Evolutionary conservation across 2,888 invertebrate genomes (phyloP).

Genomic region (Acanthopleura granulata): DNA sequence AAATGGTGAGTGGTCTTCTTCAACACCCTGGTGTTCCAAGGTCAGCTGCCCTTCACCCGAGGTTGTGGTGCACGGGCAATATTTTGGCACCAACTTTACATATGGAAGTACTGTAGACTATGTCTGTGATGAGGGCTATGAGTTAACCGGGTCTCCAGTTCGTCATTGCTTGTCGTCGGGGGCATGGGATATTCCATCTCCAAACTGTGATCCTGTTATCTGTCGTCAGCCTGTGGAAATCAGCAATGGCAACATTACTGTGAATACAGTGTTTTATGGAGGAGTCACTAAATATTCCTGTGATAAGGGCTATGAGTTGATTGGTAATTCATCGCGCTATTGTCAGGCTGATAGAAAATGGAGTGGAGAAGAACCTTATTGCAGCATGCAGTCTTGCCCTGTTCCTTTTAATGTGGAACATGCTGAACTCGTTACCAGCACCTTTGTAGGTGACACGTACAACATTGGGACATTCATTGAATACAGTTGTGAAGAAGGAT

Average conservation of each 20-base stretch:
- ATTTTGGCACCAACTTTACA: background rate
- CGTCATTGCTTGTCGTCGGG: conserved; percentile 29
- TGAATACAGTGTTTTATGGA: background rate
- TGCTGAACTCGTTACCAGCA: background rate
- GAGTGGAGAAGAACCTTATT: conserved; percentile 69
- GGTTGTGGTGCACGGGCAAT: background rate
- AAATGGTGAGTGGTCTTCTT: conserved; percentile 34
- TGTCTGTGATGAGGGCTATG: conserved; percentile 42
- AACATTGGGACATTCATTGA: background rate
- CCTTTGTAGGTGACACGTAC: background rate
- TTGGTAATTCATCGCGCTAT: conserved; percentile 67
- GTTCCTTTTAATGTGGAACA: background rate
- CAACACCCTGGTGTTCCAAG: background rate
- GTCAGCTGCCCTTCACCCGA: conserved; percentile 1
- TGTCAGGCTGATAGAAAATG: conserved; percentile 72
- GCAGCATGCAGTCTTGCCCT: conserved; percentile 37
- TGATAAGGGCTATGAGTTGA: conserved; percentile 68
- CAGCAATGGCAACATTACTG: conserved; percentile 30
- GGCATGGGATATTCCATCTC: conserved; percentile 55
- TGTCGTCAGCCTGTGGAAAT: conserved; percentile 34
- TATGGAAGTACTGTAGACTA: conserved; percentile 21
- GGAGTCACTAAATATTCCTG: conserved; percentile 67
- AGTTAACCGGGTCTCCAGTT: conserved; percentile 28
- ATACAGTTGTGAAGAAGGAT: conserved; percentile 58
- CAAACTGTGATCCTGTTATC: conserved; percentile 46